Evolutionary conservation across 1,140 invertebrate species (phyloP).

Genomic region (Drusus annulatus): DNA sequence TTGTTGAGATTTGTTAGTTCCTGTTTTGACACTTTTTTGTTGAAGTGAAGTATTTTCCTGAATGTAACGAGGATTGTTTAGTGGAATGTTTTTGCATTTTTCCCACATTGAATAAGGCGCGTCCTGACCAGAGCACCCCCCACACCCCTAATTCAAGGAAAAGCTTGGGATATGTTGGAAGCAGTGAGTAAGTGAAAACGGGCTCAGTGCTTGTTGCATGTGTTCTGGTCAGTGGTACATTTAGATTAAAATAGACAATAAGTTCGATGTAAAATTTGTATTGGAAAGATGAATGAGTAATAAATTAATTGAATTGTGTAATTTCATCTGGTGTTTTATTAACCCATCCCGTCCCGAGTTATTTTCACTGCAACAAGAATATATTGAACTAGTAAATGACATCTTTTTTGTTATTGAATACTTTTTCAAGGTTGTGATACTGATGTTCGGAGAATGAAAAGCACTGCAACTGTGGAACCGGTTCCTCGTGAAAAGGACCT

Average conservation of each 20-base stretch:
- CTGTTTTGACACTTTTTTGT: neutral
- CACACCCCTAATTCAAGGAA: neutral
- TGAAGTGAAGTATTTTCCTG: neutral
- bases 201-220: neutral
- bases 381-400: too few relatives aligned
- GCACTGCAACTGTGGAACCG: too few relatives aligned
- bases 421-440: too few relatives aligned
- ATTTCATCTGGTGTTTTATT: neutral
- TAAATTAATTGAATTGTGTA: slow-evolving; percentile 30
- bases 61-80: neutral
- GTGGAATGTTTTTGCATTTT: slow-evolving; percentile 18
- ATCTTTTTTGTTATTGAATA: too few relatives aligned
- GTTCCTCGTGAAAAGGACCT: too few relatives aligned
- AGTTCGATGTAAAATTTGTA: slow-evolving; percentile 46
- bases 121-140: slow-evolving; percentile 8
- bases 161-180: too few relatives aligned
- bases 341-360: too few relatives aligned
- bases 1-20: too few relatives aligned
- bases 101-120: slow-evolving; percentile 7
- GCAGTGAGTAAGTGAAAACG: neutral
- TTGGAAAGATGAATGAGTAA: slow-evolving; percentile 22
- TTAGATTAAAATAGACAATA: slow-evolving; percentile 39
- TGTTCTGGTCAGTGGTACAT: neutral
- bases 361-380: too few relatives aligned
- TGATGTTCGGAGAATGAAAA: too few relatives aligned